Evolutionary conservation across 37 sponge, comb jelly and placozoan species (phyloP).

Genomic region (Aplysina aerophoba): DNA sequence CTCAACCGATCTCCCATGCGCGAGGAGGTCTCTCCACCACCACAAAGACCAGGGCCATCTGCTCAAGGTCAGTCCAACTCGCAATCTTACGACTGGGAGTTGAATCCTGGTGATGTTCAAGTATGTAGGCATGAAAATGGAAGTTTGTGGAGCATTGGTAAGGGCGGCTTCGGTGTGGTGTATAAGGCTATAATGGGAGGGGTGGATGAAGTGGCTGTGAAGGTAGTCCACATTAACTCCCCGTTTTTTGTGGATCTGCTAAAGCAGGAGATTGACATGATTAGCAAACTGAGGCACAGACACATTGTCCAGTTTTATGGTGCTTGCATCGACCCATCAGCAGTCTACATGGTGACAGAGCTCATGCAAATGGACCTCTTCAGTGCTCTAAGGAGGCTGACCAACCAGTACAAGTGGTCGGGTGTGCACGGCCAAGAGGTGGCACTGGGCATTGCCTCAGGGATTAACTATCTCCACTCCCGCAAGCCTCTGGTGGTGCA

Average conservation of each 20-base stretch:
- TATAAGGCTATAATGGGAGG: conserved; percentile 81
- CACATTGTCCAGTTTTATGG: conserved; percentile 96
- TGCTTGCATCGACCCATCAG: conserved; percentile 81
- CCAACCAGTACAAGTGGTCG: conserved; percentile 67
- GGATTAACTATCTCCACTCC: conserved; percentile 88
- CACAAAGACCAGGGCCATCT: not conserved
- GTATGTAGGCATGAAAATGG: conserved; percentile 80
- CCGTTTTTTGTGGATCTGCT: conserved; percentile 52
- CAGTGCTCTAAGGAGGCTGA: conserved; percentile 51
- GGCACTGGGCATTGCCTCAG: conserved; percentile 73
- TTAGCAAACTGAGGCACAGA: conserved; percentile 84
- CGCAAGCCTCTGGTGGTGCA: conserved; percentile 84
- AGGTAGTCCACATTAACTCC: conserved; percentile 58
- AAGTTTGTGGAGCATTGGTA: conserved; percentile 76
- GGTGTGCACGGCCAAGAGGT: conserved; percentile 74
- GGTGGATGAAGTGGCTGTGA: conserved; percentile 92
- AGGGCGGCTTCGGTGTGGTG: conserved; percentile 90
- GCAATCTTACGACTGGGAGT: conserved; percentile 79
- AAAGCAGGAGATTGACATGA: conserved; percentile 83
- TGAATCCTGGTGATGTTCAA: conserved; percentile 66
- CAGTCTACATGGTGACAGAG: conserved; percentile 92
- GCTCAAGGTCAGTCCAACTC: not conserved
- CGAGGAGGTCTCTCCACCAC: not conserved
- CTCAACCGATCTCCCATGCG: not conserved
- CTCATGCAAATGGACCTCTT: conserved; percentile 89